Conservation (phyloP, 2,888 invertebrate species). For the Brachycybe producta region DNA sequence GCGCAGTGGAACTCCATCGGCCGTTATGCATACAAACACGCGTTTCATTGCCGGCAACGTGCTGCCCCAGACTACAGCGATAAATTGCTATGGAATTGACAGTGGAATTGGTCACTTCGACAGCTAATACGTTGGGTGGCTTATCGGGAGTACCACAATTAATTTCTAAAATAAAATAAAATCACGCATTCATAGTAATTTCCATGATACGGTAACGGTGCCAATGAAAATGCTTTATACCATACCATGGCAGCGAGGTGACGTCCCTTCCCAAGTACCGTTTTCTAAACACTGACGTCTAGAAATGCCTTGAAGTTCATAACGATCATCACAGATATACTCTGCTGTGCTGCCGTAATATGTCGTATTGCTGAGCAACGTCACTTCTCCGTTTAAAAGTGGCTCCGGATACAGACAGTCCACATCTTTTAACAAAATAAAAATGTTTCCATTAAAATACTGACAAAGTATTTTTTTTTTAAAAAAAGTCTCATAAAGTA, state of each 20-base stretch:
- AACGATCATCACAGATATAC: constrained; percentile 70
- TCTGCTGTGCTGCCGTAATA: constrained; percentile 74
- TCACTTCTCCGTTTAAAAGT: constrained; percentile 59
- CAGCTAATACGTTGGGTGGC: constrained; percentile 41
- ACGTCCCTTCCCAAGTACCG: constrained; percentile 77
- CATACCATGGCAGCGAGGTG: constrained; percentile 63
- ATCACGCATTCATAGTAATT: background rate
- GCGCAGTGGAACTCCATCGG: constrained; percentile 66
- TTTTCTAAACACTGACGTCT: constrained; percentile 72
- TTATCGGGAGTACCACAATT: constrained; percentile 57
- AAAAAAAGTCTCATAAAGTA: background rate
- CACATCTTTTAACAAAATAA: constrained; percentile 39
- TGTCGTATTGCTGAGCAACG: constrained; percentile 70
- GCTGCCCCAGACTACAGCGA: constrained; percentile 66
- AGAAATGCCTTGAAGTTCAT: constrained; percentile 67
- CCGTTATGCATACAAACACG: constrained; percentile 61
- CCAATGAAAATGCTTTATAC: background rate
- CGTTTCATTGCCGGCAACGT: constrained; percentile 59
- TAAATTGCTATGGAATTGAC: constrained; percentile 70
- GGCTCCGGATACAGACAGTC: constrained; percentile 68
- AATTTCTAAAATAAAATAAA: constrained; percentile 46
- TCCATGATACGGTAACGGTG: background rate
- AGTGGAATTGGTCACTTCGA: constrained; percentile 47
- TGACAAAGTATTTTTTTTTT: background rate
- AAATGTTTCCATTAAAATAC: background rate